A percentile compares a stretch with the other conserved stretches of the same genome.
phyloP scores from a whole-genome alignment of 1,140 invertebrate genomes.

The Drosophila mojavensis region DNA sequence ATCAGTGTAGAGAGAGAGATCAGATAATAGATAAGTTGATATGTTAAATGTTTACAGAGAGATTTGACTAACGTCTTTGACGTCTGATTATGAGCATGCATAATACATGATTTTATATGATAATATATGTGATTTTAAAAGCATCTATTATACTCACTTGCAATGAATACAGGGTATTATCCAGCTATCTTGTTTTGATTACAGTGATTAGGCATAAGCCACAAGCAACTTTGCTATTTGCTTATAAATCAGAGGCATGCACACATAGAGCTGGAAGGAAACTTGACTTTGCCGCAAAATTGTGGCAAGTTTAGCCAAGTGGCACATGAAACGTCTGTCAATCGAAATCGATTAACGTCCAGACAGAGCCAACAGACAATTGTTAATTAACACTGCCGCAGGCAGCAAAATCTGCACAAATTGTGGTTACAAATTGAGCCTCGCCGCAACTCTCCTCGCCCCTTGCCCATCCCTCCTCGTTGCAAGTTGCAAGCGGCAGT shows the following conservation, averaged over 20 bases:
- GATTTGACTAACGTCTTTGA: too few species aligned
- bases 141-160: background rate
- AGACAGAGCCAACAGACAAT: constrained; percentile 42
- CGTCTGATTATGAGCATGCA: too few species aligned
- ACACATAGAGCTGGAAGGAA: background rate
- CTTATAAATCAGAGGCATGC: background rate
- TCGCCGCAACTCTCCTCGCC: background rate
- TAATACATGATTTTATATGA: too few species aligned
- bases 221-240: constrained; percentile 7
- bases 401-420: constrained; percentile 46
- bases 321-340: constrained; percentile 22
- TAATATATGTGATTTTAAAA: too few species aligned
- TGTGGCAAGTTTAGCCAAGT: constrained; percentile 43
- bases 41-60: too few species aligned
- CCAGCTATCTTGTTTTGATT: constrained; percentile 5
- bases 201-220: constrained; percentile 2
- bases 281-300: constrained; percentile 34
- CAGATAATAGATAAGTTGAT: background rate
- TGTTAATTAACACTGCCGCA: constrained; percentile 60
- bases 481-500: constrained; percentile 10
- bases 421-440: constrained; percentile 56
- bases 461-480: background rate
- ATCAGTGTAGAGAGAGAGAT: background rate
- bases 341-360: constrained; percentile 47
- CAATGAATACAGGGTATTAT: background rate